phyloP scores from a whole-genome alignment of 2,797 vertebrate species.

The Lepus townsendii region DNA sequence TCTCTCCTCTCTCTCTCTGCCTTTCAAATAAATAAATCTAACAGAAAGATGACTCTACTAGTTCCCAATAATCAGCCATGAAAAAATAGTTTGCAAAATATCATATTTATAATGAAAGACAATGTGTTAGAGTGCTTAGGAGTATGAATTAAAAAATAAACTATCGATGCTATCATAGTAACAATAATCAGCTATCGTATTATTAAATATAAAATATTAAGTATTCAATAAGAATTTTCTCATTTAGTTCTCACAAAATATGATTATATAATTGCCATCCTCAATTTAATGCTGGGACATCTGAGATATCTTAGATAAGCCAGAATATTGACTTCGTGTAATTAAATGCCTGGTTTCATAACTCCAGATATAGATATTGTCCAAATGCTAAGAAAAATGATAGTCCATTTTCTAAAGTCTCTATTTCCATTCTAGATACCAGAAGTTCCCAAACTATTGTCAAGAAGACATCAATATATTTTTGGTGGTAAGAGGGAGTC shows the following conservation, averaged over 20 bases:
- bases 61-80: neutral
- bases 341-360: neutral
- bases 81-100: neutral
- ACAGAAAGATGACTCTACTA: neutral
- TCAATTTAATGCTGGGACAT: neutral
- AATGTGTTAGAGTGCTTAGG: neutral
- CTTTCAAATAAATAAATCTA: neutral
- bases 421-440: neutral
- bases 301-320: neutral
- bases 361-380: neutral
- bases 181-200: neutral
- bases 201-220: neutral
- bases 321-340: neutral
- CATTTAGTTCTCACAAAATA: neutral
- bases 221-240: neutral
- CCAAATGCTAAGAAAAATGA: neutral
- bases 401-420: neutral
- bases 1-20: too few relatives aligned
- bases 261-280: neutral
- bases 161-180: neutral
- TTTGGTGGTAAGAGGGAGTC: neutral
- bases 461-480: neutral
- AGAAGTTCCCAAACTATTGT: neutral
- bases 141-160: neutral
- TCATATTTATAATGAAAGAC: neutral